Conservation (phyloP, 2,113 vertebrate genomes). For the Nesogale talazaci region DNA sequence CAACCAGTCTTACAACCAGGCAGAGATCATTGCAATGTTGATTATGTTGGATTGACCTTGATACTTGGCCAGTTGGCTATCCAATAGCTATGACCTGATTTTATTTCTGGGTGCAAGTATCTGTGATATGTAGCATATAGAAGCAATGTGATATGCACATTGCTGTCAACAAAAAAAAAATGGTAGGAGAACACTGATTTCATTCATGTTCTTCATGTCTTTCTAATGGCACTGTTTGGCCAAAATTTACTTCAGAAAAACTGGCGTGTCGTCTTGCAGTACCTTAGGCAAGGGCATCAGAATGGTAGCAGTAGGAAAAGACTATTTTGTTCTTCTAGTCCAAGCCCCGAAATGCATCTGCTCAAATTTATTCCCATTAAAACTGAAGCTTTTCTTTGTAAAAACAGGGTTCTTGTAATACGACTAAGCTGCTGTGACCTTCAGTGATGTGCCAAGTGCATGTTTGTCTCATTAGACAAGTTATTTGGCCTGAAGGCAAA, state of each 20-base stretch:
- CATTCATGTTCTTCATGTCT: background rate
- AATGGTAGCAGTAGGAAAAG: background rate
- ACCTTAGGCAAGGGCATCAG: background rate
- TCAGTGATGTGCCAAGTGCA: conserved; percentile 17
- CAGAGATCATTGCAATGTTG: too few relatives aligned
- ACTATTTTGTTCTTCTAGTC: background rate
- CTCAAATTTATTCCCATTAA: conserved; percentile 23
- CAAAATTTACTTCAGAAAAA: background rate
- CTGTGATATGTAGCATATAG: too few relatives aligned
- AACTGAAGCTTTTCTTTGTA: conserved; percentile 38
- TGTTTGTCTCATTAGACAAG: conserved; percentile 39
- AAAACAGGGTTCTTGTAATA: conserved; percentile 22
- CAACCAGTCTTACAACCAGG: too few relatives aligned
- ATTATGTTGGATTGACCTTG: too few relatives aligned
- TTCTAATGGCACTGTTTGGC: background rate
- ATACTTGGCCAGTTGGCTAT: too few relatives aligned
- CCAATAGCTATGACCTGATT: too few relatives aligned
- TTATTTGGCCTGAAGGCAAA: background rate
- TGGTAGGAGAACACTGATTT: background rate
- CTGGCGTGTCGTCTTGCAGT: background rate
- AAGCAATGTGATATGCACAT: background rate
- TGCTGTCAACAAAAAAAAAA: background rate
- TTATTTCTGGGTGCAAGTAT: too few relatives aligned
- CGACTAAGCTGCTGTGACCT: conserved; percentile 33
- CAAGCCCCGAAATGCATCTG: background rate